A percentile compares a stretch with the other conserved stretches of the same genome.
Evolutionary conservation across 1,140 invertebrate genomes (phyloP).

Genomic region (Scaptodrosophila lebanonensis): DNA sequence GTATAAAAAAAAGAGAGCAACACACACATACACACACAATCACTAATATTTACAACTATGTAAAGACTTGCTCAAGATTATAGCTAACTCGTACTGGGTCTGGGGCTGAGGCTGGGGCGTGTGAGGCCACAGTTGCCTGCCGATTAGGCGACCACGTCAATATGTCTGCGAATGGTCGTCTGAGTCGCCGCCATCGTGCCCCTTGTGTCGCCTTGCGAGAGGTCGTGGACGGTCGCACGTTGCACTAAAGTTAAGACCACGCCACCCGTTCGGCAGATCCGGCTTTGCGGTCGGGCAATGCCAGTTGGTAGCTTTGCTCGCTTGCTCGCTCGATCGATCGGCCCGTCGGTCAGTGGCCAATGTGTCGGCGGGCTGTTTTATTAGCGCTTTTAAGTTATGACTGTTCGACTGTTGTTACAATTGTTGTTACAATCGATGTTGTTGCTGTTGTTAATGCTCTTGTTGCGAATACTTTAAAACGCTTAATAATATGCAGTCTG

Average conservation of each 20-base stretch:
- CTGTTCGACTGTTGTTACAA: constrained; percentile 12
- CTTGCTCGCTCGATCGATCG: neutral
- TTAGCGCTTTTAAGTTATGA: constrained; percentile 43
- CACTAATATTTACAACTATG: neutral
- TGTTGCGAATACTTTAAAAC: constrained; percentile 67
- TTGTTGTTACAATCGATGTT: constrained; percentile 26
- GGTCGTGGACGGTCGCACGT: too few species aligned
- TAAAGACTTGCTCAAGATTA: constrained; percentile 16
- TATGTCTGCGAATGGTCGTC: constrained; percentile 41
- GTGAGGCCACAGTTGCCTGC: too few species aligned
- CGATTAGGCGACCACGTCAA: constrained; percentile 54
- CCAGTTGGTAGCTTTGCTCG: neutral
- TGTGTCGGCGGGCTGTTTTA: constrained; percentile 15
- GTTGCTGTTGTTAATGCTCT: too few species aligned
- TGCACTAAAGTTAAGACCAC: too few species aligned
- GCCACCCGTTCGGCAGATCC: constrained; percentile 50
- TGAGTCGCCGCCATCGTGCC: constrained; percentile 9
- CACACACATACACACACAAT: constrained; percentile 12
- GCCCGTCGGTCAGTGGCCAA: neutral
- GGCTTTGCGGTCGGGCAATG: constrained; percentile 45
- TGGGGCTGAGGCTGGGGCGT: constrained; percentile 8
- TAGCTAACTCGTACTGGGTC: constrained; percentile 2
- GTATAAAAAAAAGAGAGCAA: constrained; percentile 49
- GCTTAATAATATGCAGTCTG: constrained; percentile 73
- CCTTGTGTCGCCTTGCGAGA: too few species aligned